A percentile compares a stretch with the other conserved stretches of the same genome.
Evolutionary conservation across 2,113 vertebrate genomes (phyloP).

Genomic region (Tympanuchus pallidicinctus): DNA sequence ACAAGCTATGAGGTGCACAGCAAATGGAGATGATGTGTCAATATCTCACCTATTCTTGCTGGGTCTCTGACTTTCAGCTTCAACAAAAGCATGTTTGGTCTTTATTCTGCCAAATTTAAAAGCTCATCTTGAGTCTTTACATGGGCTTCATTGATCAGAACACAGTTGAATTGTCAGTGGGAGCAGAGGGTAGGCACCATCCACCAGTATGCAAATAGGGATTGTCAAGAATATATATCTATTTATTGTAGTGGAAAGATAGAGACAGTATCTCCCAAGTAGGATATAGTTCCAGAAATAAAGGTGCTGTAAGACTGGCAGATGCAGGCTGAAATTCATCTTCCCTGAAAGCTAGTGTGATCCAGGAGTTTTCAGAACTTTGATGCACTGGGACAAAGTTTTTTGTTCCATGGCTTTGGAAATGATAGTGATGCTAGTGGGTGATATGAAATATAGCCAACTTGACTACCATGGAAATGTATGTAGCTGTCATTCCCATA

Average conservation of each 20-base stretch:
- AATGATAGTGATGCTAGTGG: not conserved
- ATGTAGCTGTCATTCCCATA: not conserved
- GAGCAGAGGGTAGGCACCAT: not conserved
- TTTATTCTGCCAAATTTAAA: not conserved
- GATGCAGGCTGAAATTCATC: not conserved
- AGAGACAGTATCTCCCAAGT: not conserved
- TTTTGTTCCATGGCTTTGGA: not conserved
- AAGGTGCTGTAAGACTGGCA: too few species aligned
- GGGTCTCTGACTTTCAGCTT: not conserved
- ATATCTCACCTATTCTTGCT: not conserved
- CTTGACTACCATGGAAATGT: not conserved
- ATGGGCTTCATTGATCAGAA: not conserved
- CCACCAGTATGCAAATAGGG: not conserved
- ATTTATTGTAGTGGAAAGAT: not conserved
- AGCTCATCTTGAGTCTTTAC: not conserved
- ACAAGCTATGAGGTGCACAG: not conserved
- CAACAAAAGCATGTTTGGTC: not conserved
- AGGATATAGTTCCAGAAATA: not conserved
- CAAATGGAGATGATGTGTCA: not conserved
- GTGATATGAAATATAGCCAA: not conserved
- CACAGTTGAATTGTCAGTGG: not conserved
- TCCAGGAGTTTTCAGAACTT: not conserved
- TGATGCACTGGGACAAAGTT: not conserved
- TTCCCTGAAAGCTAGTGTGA: not conserved
- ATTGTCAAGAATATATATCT: not conserved